Conservation (phyloP, 1,140 invertebrate species). For the Plectrocnemia conspersa region DNA sequence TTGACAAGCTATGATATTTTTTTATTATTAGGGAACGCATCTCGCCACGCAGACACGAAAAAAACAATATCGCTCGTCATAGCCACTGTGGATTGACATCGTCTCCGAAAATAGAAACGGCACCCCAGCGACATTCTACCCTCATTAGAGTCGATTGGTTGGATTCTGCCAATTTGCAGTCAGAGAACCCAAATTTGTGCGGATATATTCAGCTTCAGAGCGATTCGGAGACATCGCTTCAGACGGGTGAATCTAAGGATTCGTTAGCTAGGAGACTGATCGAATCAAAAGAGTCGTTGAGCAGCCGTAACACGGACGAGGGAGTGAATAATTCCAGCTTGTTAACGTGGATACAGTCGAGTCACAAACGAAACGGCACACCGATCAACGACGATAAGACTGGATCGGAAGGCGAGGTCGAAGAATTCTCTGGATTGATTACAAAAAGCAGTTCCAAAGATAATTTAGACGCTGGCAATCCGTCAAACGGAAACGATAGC, state of each 20-base stretch:
- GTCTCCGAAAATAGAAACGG: background rate
- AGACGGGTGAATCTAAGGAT: conserved; percentile 23
- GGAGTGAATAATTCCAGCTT: background rate
- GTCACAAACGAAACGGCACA: background rate
- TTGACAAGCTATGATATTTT: conserved; percentile 1
- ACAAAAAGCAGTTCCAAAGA: conserved; percentile 24
- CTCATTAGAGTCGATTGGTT: conserved; percentile 30
- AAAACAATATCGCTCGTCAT: conserved; percentile 19
- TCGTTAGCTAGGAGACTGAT: conserved; percentile 28
- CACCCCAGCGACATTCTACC: conserved; percentile 29
- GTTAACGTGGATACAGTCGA: background rate
- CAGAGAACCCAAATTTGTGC: conserved; percentile 1
- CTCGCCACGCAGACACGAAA: conserved; percentile 26
- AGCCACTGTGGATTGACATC: conserved; percentile 26
- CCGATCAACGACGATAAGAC: background rate
- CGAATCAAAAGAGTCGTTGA: conserved; percentile 30
- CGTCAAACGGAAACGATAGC: background rate
- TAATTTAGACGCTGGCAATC: conserved; percentile 24
- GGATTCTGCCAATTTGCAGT: conserved; percentile 1
- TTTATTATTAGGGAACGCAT: conserved; percentile 26
- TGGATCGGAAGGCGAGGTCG: conserved; percentile 8
- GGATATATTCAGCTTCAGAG: conserved; percentile 29
- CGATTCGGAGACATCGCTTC: conserved; percentile 28
- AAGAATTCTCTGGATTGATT: conserved; percentile 22
- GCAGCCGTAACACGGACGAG: conserved; percentile 14